Evolutionary conservation across 1,140 invertebrate genomes (phyloP).

Genomic region (Aethina tumida): DNA sequence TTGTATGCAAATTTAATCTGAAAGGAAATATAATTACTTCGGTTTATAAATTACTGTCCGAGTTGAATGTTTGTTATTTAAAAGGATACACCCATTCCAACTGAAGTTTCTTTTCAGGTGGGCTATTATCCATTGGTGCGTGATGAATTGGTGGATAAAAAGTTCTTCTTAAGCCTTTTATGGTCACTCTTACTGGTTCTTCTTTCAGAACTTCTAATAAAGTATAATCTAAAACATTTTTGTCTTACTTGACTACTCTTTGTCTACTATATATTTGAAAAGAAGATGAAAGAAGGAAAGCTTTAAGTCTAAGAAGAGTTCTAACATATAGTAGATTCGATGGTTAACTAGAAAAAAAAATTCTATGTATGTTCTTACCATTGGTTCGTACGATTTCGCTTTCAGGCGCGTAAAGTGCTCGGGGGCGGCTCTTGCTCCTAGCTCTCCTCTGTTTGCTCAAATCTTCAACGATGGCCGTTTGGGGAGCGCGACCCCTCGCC

Average conservation of each 20-base stretch:
- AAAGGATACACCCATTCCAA: constrained; percentile 86
- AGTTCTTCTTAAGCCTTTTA: constrained; percentile 70
- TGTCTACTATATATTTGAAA: too few relatives aligned
- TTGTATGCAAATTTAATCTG: too few relatives aligned
- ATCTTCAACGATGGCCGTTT: constrained; percentile 45
- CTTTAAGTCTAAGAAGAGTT: background rate
- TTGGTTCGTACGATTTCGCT: constrained; percentile 65
- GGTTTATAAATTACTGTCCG: background rate
- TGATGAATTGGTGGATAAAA: constrained; percentile 81
- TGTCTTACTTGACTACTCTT: too few relatives aligned
- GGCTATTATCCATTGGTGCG: constrained; percentile 67
- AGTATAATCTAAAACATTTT: constrained; percentile 61
- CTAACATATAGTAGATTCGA: background rate
- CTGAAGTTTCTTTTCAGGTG: constrained; percentile 76
- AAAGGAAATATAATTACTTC: too few relatives aligned
- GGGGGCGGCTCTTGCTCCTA: constrained; percentile 69
- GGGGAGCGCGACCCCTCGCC: constrained; percentile 53
- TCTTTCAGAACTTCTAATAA: constrained; percentile 73
- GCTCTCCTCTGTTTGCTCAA: constrained; percentile 47
- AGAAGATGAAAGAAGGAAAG: too few relatives aligned
- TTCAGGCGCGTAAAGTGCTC: constrained; percentile 68
- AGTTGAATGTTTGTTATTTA: constrained; percentile 4
- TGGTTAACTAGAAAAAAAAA: background rate
- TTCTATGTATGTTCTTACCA: constrained; percentile 38
- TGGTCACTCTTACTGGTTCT: constrained; percentile 71